Percentiles rank a stretch among this genome's conserved stretches.
Evolutionary conservation across 2,113 vertebrate species (phyloP).

Genomic region (Sapajus apella): DNA sequence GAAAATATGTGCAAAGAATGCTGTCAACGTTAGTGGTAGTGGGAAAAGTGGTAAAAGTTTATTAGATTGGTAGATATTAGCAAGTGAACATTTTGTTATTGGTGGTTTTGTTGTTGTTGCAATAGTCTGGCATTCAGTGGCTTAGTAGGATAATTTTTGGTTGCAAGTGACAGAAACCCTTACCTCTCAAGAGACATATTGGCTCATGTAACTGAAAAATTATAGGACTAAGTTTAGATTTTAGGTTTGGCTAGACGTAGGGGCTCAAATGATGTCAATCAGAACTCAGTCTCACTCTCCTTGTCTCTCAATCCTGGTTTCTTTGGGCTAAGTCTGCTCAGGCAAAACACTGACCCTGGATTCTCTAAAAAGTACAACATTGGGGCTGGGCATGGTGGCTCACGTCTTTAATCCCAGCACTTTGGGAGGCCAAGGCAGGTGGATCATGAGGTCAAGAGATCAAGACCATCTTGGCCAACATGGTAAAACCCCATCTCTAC

Average conservation of each 20-base stretch:
- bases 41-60: neutral
- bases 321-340: neutral
- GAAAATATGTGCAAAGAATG: neutral
- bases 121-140: neutral
- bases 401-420: too few species aligned
- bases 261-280: neutral
- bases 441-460: too few species aligned
- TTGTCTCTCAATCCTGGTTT: neutral
- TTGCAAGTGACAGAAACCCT: constrained; percentile 24
- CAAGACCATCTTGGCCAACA: too few species aligned
- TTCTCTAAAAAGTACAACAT: neutral
- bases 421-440: too few species aligned
- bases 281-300: neutral
- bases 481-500: too few species aligned
- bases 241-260: neutral
- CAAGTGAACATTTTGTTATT: neutral
- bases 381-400: too few species aligned
- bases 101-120: neutral
- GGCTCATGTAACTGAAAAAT: neutral
- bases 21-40: neutral
- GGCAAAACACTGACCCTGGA: neutral
- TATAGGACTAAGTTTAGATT: neutral
- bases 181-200: neutral
- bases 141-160: neutral
- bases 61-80: neutral